phyloP scores from a whole-genome alignment of 2,888 invertebrate species.

The Pachliopta kotzebuea region DNA sequence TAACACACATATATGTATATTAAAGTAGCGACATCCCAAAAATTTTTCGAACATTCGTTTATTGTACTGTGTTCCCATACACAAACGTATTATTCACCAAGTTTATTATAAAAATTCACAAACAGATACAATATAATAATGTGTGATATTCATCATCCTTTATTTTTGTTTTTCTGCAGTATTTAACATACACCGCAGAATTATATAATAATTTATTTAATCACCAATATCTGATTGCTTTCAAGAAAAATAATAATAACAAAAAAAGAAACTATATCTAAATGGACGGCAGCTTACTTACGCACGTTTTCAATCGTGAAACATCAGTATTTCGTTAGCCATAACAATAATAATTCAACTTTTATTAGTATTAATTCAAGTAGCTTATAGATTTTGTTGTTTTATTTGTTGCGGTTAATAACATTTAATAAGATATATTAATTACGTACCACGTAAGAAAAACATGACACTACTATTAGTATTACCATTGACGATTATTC shows the following conservation, averaged over 20 bases:
- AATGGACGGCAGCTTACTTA: neutral
- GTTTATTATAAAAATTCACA: neutral
- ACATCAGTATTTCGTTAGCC: neutral
- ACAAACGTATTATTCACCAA: neutral
- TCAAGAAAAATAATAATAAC: neutral
- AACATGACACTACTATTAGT: conserved; percentile 8
- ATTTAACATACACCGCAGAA: neutral
- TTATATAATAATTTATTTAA: neutral
- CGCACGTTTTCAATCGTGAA: conserved; percentile 6
- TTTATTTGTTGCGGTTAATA: neutral
- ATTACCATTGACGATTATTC: conserved; percentile 7
- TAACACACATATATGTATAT: too few species aligned
- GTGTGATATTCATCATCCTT: neutral
- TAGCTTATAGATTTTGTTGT: neutral
- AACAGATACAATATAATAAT: neutral
- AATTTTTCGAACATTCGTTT: neutral
- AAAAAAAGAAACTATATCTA: neutral
- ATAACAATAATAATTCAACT: neutral
- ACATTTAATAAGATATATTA: neutral
- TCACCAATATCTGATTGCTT: neutral
- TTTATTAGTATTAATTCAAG: neutral
- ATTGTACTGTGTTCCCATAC: neutral
- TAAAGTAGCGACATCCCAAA: neutral
- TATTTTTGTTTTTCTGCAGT: neutral
- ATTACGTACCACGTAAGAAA: conserved; percentile 9